A percentile compares a stretch with the other conserved stretches of the same genome.
phyloP scores from a whole-genome alignment of 2,888 invertebrate genomes.

The Meghimatium bilineatum region DNA sequence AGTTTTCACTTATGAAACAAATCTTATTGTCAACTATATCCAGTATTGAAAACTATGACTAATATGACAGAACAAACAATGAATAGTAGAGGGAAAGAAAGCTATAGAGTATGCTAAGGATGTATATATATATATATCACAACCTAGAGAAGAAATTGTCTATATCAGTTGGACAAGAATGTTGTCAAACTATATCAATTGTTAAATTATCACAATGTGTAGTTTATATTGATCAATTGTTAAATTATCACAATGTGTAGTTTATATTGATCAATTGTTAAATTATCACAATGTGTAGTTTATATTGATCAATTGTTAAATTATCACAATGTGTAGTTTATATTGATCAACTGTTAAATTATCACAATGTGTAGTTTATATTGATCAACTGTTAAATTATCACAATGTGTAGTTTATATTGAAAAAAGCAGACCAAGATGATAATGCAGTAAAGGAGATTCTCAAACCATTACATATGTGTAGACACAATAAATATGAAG shows the following conservation, averaged over 20 bases:
- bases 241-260: too few species aligned
- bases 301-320: too few species aligned
- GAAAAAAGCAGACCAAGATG: not conserved
- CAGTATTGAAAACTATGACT: conserved; percentile 5
- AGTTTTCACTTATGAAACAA: not conserved
- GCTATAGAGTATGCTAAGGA: not conserved
- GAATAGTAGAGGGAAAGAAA: not conserved
- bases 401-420: not conserved
- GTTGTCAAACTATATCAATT: too few species aligned
- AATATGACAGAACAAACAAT: not conserved
- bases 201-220: too few species aligned
- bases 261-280: too few species aligned
- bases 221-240: too few species aligned
- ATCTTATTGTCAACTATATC: not conserved
- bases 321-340: too few species aligned
- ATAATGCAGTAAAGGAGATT: not conserved
- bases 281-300: too few species aligned
- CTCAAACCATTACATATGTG: not conserved
- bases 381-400: too few species aligned
- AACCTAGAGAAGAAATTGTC: not conserved
- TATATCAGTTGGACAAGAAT: too few species aligned
- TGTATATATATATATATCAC: not conserved
- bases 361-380: too few species aligned
- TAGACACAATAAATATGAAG: not conserved
- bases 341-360: too few species aligned